Evolutionary conservation across 2,113 vertebrate species (phyloP).

Genomic region (Chloebia gouldiae): DNA sequence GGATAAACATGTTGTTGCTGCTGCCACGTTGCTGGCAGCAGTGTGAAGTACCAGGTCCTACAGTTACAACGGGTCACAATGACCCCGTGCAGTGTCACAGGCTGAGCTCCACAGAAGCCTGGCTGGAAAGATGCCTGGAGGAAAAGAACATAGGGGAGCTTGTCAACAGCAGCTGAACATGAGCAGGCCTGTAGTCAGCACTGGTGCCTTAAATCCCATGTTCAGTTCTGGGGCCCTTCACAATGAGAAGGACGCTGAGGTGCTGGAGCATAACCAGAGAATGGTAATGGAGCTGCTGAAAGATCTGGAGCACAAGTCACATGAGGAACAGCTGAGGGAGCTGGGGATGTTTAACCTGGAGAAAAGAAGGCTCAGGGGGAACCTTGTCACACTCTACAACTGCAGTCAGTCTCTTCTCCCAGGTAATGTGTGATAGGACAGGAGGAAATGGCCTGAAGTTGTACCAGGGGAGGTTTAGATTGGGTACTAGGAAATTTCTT

Average conservation of each 20-base stretch:
- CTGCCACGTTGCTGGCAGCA: background rate
- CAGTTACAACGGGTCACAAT: background rate
- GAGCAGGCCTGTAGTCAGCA: background rate
- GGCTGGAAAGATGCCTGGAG: background rate
- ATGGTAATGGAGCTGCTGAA: background rate
- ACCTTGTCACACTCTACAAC: fast-evolving
- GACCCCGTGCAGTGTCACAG: fast-evolving
- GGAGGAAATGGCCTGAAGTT: background rate
- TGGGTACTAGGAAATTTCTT: background rate
- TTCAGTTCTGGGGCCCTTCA: background rate
- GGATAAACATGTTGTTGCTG: background rate
- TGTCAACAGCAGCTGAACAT: fast-evolving
- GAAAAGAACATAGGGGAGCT: background rate
- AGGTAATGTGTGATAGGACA: background rate
- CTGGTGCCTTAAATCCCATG: fast-evolving
- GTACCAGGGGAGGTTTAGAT: background rate
- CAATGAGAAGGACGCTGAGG: too few relatives aligned
- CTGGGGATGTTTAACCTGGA: background rate
- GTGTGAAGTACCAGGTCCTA: background rate
- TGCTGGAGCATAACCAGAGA: fast-evolving
- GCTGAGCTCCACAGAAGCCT: background rate
- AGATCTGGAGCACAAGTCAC: background rate
- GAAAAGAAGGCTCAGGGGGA: background rate
- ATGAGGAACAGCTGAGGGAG: fast-evolving
- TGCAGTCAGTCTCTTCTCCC: fast-evolving